Conservation (phyloP, 2,113 vertebrate genomes). For the Terrapene triunguis region DNA sequence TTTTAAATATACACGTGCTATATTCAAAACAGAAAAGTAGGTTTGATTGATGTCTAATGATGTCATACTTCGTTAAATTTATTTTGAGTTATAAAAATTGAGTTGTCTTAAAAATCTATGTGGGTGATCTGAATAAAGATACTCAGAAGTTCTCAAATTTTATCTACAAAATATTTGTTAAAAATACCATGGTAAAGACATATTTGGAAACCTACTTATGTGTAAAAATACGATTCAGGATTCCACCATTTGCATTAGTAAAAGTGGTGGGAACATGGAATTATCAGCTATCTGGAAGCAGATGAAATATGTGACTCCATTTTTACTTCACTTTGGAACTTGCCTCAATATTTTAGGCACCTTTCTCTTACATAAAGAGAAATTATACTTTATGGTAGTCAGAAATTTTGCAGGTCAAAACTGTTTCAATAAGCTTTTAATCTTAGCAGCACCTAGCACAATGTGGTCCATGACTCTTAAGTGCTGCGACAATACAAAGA, state of each 20-base stretch:
- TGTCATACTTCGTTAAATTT: background rate
- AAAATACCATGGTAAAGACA: background rate
- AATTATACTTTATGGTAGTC: background rate
- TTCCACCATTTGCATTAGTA: too few species aligned
- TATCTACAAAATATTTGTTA: background rate
- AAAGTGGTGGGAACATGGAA: background rate
- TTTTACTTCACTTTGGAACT: background rate
- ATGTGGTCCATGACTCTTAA: background rate
- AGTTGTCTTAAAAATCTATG: background rate
- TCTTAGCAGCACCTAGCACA: background rate
- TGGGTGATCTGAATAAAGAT: background rate
- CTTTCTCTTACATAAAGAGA: background rate
- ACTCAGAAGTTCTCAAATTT: background rate
- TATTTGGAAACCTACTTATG: background rate
- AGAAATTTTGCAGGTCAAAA: background rate
- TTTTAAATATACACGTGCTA: background rate
- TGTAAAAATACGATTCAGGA: too few species aligned
- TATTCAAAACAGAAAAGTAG: background rate
- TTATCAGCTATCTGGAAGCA: background rate
- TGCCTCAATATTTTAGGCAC: background rate
- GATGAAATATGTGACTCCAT: background rate
- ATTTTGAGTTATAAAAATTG: background rate
- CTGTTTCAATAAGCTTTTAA: background rate
- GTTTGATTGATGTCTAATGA: fast-evolving
- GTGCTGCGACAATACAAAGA: background rate